phyloP scores from a whole-genome alignment of 2,797 vertebrate species.

The Balearica regulorum region DNA sequence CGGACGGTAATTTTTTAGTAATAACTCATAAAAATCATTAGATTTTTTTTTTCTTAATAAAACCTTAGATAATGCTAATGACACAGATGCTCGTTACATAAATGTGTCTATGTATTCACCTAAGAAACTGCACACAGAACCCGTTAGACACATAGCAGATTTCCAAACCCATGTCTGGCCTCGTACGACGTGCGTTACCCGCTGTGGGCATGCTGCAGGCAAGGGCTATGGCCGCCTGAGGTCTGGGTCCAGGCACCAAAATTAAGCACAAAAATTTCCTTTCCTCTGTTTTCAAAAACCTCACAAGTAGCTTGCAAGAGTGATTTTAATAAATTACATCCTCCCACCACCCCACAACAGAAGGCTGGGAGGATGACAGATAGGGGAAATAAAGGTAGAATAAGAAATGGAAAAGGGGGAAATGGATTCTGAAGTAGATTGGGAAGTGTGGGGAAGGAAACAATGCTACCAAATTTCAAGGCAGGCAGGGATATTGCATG shows the following conservation, averaged over 20 bases:
- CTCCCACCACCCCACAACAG: neutral
- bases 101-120: neutral
- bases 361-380: neutral
- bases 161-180: neutral
- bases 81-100: neutral
- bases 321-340: neutral
- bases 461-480: neutral
- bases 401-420: neutral
- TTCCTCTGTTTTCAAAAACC: neutral
- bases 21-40: neutral
- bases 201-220: fast-evolving
- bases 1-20: neutral
- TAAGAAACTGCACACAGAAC: neutral
- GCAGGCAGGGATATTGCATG: neutral
- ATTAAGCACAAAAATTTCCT: neutral
- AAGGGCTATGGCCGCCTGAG: neutral
- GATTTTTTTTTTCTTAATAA: neutral
- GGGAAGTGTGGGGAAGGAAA: neutral
- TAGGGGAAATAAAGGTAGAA: neutral
- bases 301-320: neutral
- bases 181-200: fast-evolving
- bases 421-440: neutral
- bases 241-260: neutral
- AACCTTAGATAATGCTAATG: neutral
- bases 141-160: neutral